Percentiles rank a stretch among this genome's conserved stretches.
These are phyloP conservation scores for Maniola jurtina DNA, from an alignment of 1,140 invertebrate genomes.

Conservation along the genomic window DNA sequence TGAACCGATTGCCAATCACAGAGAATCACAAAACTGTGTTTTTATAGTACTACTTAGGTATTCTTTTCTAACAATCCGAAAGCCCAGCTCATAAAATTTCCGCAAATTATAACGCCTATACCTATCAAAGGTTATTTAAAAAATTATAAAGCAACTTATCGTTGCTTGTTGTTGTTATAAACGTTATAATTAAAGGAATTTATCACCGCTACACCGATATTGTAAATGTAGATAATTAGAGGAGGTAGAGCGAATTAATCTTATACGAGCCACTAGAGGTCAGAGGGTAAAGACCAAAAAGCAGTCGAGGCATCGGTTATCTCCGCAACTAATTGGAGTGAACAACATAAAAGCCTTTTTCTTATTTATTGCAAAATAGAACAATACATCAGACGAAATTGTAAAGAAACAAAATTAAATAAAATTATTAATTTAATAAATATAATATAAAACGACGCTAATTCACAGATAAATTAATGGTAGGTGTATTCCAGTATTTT, in stretches of 20 bases:
- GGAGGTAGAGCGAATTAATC: constrained; percentile 39
- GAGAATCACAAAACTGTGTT: no score
- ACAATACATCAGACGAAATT: no score
- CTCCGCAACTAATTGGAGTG: constrained; percentile 20
- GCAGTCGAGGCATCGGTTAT: constrained; percentile 37
- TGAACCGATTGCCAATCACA: no score
- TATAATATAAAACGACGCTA: no score
- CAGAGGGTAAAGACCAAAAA: constrained; percentile 42
- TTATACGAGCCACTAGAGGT: constrained; percentile 37
- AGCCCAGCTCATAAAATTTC: no score
- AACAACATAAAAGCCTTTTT: background rate
- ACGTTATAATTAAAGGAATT: constrained; percentile 22
- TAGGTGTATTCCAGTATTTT: no score
- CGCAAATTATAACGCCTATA: background rate
- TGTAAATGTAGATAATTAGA: constrained; percentile 34
- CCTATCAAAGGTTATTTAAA: background rate
- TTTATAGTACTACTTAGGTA: no score
- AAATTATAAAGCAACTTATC: constrained; percentile 3
- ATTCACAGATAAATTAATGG: no score
- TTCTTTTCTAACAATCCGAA: no score
- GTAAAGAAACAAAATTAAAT: no score
- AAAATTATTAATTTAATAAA: no score
- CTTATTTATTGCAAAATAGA: no score
- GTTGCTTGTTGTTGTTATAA: constrained; percentile 5
- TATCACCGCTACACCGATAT: constrained; percentile 15